phyloP scores from a whole-genome alignment of 2,797 vertebrate species.

The Hydrolagus colliei region DNA sequence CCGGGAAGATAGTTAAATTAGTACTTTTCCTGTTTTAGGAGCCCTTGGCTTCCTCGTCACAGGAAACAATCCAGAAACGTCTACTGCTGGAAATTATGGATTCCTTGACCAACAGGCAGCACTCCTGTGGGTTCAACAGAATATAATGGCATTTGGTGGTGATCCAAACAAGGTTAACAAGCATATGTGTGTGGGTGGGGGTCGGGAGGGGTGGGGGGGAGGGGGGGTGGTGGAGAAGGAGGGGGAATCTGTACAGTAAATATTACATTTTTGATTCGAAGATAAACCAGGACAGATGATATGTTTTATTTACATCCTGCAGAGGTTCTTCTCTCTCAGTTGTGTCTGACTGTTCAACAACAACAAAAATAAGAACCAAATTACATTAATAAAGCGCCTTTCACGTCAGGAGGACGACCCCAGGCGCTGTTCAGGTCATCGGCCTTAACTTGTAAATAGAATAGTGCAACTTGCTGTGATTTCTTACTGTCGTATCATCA shows the following conservation, averaged over 20 bases:
- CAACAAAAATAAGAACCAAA: too few relatives aligned
- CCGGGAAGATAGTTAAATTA: too few relatives aligned
- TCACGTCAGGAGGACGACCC: background rate
- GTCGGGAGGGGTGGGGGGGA: too few relatives aligned
- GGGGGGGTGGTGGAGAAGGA: too few relatives aligned
- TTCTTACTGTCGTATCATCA: background rate
- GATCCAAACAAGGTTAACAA: slow-evolving; percentile 54
- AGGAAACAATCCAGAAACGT: slow-evolving; percentile 50
- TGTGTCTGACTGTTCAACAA: background rate
- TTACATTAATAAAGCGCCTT: too few relatives aligned
- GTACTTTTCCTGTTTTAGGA: slow-evolving; percentile 43
- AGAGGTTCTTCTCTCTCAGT: background rate
- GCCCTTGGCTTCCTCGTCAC: slow-evolving; percentile 67
- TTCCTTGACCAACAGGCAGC: slow-evolving; percentile 66
- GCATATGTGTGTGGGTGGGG: too few relatives aligned
- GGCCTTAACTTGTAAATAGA: too few relatives aligned
- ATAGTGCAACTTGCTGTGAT: background rate
- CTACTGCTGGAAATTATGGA: slow-evolving; percentile 61
- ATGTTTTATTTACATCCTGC: too few relatives aligned
- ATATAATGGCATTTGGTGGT: slow-evolving; percentile 61
- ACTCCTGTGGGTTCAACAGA: slow-evolving; percentile 59
- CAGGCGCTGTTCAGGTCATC: background rate
- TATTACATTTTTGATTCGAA: too few relatives aligned
- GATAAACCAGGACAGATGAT: too few relatives aligned
- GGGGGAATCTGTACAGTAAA: too few relatives aligned